A percentile compares a stretch with the other conserved stretches of the same genome.
Conservation (phyloP, 2,113 vertebrate species). For the Xenus cinereus region DNA sequence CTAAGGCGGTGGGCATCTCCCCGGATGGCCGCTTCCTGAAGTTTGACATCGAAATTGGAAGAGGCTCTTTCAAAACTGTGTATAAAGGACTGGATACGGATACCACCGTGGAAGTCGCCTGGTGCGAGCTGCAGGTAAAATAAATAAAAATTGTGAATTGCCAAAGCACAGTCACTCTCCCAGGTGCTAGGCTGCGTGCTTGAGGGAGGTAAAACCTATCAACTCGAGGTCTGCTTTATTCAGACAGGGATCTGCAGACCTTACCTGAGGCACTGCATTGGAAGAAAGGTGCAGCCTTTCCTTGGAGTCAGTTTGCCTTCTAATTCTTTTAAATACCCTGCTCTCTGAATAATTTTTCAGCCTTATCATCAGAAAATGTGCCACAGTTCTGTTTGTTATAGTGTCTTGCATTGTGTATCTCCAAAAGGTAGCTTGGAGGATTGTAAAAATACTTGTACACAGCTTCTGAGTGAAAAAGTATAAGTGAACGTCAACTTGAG, state of each 20-base stretch:
- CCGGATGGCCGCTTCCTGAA: slow-evolving; percentile 95
- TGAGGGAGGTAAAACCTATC: neutral
- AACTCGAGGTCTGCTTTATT: neutral
- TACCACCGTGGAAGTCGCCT: slow-evolving; percentile 97
- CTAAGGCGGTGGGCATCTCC: slow-evolving; percentile 95
- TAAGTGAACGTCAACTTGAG: neutral
- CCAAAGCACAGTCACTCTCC: neutral
- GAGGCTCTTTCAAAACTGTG: slow-evolving; percentile 97
- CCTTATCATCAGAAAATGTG: neutral
- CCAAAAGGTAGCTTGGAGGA: neutral
- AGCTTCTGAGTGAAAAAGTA: neutral
- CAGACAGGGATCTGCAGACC: neutral
- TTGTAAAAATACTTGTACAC: neutral
- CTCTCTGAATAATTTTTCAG: neutral
- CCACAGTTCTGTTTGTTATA: neutral
- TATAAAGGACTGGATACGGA: slow-evolving; percentile 98
- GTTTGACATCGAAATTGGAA: slow-evolving; percentile 97
- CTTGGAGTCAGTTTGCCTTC: neutral
- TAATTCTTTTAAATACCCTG: neutral
- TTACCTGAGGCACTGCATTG: neutral
- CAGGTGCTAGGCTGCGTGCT: neutral
- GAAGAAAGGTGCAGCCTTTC: neutral
- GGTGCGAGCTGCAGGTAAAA: slow-evolving; percentile 97
- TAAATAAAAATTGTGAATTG: neutral
- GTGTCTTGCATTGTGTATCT: neutral